Conservation (phyloP, 1,140 invertebrate species). For the Drosophila novamexicana region DNA sequence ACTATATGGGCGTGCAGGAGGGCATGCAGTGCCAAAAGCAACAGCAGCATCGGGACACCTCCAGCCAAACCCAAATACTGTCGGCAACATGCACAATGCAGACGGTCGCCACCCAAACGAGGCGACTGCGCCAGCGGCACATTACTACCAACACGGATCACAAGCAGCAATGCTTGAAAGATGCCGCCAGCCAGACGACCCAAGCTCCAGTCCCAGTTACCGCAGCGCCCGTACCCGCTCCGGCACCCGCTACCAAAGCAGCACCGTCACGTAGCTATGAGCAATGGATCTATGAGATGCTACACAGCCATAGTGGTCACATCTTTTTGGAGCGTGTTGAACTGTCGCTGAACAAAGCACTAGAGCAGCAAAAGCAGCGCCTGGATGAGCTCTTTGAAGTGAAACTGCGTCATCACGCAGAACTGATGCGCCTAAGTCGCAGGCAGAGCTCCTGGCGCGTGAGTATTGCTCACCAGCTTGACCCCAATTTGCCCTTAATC, state of each 20-base stretch:
- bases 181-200: constrained; percentile 8
- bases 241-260: background rate
- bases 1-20: constrained; percentile 67
- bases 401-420: constrained; percentile 66
- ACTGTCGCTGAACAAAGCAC: constrained; percentile 66
- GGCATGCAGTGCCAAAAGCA: constrained; percentile 19
- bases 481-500: background rate
- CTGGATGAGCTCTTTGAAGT: constrained; percentile 57
- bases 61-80: background rate
- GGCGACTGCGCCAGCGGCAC: background rate
- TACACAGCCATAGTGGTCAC: constrained; percentile 62
- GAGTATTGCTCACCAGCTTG: background rate
- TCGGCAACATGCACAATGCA: background rate
- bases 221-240: no score
- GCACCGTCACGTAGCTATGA: constrained; percentile 45
- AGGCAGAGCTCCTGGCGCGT: constrained; percentile 69
- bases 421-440: constrained; percentile 57
- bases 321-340: constrained; percentile 75
- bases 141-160: constrained; percentile 2
- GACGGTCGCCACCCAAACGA: background rate
- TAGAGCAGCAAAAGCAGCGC: constrained; percentile 63
- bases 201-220: background rate
- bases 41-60: constrained; percentile 14
- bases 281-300: constrained; percentile 77
- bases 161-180: no score